phyloP scores from a whole-genome alignment of 2,888 invertebrate species.

The Drosophila basisetae region DNA sequence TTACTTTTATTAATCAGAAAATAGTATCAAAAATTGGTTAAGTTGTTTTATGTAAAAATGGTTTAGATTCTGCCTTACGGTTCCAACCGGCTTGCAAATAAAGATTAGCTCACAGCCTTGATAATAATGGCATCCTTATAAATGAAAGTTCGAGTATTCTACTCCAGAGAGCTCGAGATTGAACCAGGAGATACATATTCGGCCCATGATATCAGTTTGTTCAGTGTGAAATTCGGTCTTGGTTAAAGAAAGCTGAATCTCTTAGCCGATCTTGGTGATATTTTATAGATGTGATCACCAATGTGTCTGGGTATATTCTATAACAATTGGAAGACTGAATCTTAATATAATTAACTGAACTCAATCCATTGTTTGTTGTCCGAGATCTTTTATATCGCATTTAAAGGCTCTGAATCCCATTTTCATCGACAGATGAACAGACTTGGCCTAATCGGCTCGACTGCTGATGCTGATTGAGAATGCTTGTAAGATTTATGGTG shows the following conservation, averaged over 20 bases:
- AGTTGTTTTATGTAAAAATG: not conserved
- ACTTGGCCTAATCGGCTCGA: not conserved
- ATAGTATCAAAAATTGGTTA: not conserved
- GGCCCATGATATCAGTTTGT: not conserved
- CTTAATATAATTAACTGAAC: not conserved
- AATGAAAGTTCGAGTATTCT: too few relatives aligned
- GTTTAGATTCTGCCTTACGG: not conserved
- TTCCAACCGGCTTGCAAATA: not conserved
- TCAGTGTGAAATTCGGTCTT: not conserved
- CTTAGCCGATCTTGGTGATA: too few relatives aligned
- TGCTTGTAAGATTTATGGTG: not conserved
- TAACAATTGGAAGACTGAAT: not conserved
- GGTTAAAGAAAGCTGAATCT: too few relatives aligned
- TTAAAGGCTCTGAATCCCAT: not conserved
- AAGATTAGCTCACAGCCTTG: not conserved
- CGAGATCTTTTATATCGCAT: not conserved
- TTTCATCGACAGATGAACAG: not conserved
- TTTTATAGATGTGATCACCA: not conserved
- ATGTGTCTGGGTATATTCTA: not conserved
- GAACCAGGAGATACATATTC: not conserved
- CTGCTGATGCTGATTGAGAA: not conserved
- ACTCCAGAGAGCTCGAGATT: not conserved
- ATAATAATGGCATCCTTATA: not conserved
- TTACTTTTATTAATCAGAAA: not conserved
- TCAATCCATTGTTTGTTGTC: accelerated